Evolutionary conservation across 2,797 vertebrate genomes (phyloP), one percentile per base, ranked within the genome.

Genomic region (Furcifer pardalis): DNA sequence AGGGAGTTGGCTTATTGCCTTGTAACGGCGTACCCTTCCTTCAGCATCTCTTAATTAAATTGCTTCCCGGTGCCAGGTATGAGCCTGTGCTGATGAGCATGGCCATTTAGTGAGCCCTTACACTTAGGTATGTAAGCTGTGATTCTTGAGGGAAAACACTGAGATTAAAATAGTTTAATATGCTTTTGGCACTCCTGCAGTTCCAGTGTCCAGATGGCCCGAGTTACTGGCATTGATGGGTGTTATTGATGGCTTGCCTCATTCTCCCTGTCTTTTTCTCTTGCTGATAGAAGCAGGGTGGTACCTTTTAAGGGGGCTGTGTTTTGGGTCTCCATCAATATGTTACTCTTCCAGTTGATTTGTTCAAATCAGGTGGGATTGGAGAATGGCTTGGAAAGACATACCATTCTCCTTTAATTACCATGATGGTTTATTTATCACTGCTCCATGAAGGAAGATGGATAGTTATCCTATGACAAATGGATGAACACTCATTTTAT

Each of bases 271-370:
- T n/a, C n/a, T 56, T 89, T 91, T 88, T 80, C 81, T 90, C 89
- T 92, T 81, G 87, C 91, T 89, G 90, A 73, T 85, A 4, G 5
- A 79, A 91, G 87, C 88, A 35, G 8, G 6, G 80, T 87, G 86
- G 85, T 56, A 25, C 49, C 32, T 21, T 86, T 90, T 82, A 94
- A 77, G 89, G 63, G 81, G 52, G 25, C 37, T n/a, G 37, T 12
- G 7, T 1, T 93, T 93, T 86, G 71, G 84, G 85, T 92, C 92
- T 92, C 86, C 73, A 25, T 90, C 93, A 93, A 88, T 94, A 94
- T 92, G 95, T 88, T 94, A 59, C 59, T 92, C 86, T 91, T 93
- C 91, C 0, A 0, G 30, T 93, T 91, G 93, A 87, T 94, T 93
- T 94, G 93, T 93, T 89, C 89, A 91, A 84, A 87, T 73, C 82